Percentiles rank a stretch among this genome's conserved stretches.
phyloP scores from a whole-genome alignment of 2,888 invertebrate genomes.

The Megamerina dolium region DNA sequence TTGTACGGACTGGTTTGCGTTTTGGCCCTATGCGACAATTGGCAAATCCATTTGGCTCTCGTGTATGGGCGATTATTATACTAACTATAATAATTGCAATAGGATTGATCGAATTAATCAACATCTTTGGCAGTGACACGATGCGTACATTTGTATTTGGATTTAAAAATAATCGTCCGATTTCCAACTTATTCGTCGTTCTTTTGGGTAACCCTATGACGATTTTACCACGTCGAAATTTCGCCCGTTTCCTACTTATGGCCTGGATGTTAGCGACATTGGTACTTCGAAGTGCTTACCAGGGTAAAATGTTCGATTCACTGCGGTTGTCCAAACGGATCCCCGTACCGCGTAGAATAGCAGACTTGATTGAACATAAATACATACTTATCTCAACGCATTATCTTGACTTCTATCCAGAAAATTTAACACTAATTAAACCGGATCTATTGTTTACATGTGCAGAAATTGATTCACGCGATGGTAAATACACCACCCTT shows the following conservation, averaged over 20 bases:
- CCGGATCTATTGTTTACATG: no score
- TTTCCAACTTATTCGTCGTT: conserved; percentile 25
- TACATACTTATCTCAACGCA: conserved; percentile 25
- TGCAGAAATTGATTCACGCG: neutral
- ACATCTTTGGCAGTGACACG: neutral
- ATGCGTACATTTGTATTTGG: conserved; percentile 22
- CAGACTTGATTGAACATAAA: conserved; percentile 22
- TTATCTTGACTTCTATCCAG: conserved; percentile 29
- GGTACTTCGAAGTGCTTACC: conserved; percentile 39
- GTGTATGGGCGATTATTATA: conserved; percentile 27
- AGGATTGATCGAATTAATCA: conserved; percentile 8
- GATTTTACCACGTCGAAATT: conserved; percentile 23
- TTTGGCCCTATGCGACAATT: conserved; percentile 25
- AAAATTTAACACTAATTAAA: conserved; percentile 19
- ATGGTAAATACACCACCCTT: conserved; percentile 19
- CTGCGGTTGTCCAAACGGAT: conserved; percentile 26
- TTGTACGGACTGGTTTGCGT: conserved; percentile 25
- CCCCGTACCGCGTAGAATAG: conserved; percentile 25
- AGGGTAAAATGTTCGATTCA: conserved; percentile 39
- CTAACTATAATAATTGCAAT: conserved; percentile 9
- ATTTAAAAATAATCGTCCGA: conserved; percentile 16
- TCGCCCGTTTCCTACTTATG: conserved; percentile 31
- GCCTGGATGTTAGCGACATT: conserved; percentile 34
- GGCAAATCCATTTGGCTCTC: conserved; percentile 25
- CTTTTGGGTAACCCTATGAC: conserved; percentile 32